A percentile compares a stretch with the other conserved stretches of the same genome.
Evolutionary conservation across 2,888 invertebrate genomes (phyloP).

Genomic region (Cerceris rybyensis): DNA sequence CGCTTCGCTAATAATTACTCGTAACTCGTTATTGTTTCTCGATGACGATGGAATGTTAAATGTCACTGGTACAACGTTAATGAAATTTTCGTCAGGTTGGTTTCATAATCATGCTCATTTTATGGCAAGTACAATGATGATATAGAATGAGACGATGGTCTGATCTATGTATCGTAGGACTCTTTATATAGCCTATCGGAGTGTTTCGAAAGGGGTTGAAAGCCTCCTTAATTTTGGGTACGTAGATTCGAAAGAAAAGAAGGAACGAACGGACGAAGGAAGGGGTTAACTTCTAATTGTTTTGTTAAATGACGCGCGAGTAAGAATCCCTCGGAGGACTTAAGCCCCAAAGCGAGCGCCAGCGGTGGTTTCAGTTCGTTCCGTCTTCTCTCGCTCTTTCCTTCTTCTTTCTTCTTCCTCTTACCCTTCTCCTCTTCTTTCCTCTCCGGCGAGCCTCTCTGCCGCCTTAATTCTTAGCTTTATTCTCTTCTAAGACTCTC

Average conservation of each 20-base stretch:
- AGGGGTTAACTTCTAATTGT: conserved; percentile 82
- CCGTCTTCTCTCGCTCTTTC: conserved; percentile 61
- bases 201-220: conserved; percentile 41
- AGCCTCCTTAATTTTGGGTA: conserved; percentile 68
- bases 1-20: not conserved
- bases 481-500: conserved; percentile 82
- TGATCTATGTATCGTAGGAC: not conserved
- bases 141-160: no score
- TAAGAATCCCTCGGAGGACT: conserved; percentile 81
- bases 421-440: conserved; percentile 38
- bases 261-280: conserved; percentile 64
- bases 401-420: conserved; percentile 43
- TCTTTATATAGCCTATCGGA: conserved; percentile 22
- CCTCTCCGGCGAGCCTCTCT: conserved; percentile 65
- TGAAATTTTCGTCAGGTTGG: no score
- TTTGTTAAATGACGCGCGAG: conserved; percentile 82
- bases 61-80: no score
- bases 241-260: conserved; percentile 75
- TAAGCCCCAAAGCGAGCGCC: conserved; percentile 78
- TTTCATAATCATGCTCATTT: no score
- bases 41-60: not conserved
- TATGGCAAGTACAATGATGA: no score
- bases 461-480: conserved; percentile 82
- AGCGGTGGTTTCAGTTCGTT: conserved; percentile 74
- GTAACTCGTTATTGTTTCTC: not conserved